phyloP scores from a whole-genome alignment of 2,888 invertebrate species.

The Tethea ocularis region DNA sequence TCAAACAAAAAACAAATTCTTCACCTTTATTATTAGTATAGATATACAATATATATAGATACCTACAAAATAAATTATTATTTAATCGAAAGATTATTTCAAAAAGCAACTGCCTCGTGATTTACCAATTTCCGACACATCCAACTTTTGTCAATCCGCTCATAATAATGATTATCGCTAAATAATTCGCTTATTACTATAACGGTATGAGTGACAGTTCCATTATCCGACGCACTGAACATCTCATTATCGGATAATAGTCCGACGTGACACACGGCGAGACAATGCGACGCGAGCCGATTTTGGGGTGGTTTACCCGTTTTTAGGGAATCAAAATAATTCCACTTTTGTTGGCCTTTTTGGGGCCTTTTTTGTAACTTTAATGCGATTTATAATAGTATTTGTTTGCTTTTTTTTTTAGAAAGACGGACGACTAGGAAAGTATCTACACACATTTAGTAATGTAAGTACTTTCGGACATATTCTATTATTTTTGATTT shows the following conservation, averaged over 20 bases:
- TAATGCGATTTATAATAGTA: constrained; percentile 9
- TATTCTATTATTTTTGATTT: too few relatives aligned
- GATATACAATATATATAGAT: too few relatives aligned
- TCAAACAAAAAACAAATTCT: too few relatives aligned
- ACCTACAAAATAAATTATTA: background rate
- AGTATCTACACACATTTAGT: too few relatives aligned
- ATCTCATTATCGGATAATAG: constrained; percentile 56
- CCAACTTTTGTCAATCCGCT: constrained; percentile 1
- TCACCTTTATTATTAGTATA: too few relatives aligned
- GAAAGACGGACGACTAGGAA: too few relatives aligned
- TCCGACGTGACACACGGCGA: constrained; percentile 30
- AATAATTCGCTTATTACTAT: constrained; percentile 27
- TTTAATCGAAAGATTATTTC: background rate
- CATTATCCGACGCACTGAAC: constrained; percentile 40
- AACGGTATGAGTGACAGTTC: constrained; percentile 17
- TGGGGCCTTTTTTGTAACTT: constrained; percentile 26
- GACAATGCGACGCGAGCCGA: constrained; percentile 37
- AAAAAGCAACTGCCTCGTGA: background rate
- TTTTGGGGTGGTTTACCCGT: constrained; percentile 48
- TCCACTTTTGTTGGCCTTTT: constrained; percentile 39
- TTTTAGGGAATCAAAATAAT: constrained; percentile 54
- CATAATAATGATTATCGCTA: constrained; percentile 9
- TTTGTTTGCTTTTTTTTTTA: too few relatives aligned
- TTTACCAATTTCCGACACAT: background rate
- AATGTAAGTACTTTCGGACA: too few relatives aligned